These are phyloP conservation scores for Mamestra configurata DNA, from an alignment of 1,140 invertebrate genomes.

Conservation along the genomic window DNA sequence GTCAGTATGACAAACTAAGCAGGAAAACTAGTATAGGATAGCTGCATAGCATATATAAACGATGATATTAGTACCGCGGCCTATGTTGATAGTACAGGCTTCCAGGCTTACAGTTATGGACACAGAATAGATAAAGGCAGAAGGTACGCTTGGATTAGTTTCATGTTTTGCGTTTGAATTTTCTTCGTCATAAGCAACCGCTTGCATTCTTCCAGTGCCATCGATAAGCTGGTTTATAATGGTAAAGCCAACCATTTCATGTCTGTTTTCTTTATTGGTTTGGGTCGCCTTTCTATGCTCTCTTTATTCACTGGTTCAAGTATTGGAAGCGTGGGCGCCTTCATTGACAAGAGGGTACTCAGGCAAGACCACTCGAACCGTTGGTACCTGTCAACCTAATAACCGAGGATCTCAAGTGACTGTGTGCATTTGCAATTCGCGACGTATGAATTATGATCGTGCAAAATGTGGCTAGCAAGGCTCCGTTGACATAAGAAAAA, in stretches of 20 bases:
- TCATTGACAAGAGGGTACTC: slow-evolving; percentile 9
- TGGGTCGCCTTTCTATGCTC: neutral
- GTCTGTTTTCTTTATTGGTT: neutral
- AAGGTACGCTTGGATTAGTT: neutral
- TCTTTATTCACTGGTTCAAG: neutral
- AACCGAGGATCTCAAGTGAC: slow-evolving; percentile 20
- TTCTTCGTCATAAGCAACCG: neutral
- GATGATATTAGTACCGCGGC: slow-evolving; percentile 7
- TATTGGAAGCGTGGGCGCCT: neutral
- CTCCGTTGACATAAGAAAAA: too few species aligned
- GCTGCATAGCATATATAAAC: slow-evolving; percentile 20
- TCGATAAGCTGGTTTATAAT: neutral
- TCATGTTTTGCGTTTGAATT: neutral
- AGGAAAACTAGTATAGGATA: slow-evolving; percentile 19
- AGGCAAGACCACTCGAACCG: neutral
- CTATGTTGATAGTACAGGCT: slow-evolving; percentile 18
- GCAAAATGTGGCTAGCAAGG: neutral
- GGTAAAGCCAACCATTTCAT: neutral
- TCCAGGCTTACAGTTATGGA: slow-evolving; percentile 23
- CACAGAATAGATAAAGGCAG: neutral
- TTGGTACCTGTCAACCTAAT: slow-evolving; percentile 9
- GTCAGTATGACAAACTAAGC: neutral
- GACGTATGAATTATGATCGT: neutral
- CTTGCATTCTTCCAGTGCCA: neutral
- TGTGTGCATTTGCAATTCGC: slow-evolving; percentile 15